A percentile compares a stretch with the other conserved stretches of the same genome.
phyloP scores from a whole-genome alignment of 2,888 invertebrate species.

The Pollenia griseotomentosa region DNA sequence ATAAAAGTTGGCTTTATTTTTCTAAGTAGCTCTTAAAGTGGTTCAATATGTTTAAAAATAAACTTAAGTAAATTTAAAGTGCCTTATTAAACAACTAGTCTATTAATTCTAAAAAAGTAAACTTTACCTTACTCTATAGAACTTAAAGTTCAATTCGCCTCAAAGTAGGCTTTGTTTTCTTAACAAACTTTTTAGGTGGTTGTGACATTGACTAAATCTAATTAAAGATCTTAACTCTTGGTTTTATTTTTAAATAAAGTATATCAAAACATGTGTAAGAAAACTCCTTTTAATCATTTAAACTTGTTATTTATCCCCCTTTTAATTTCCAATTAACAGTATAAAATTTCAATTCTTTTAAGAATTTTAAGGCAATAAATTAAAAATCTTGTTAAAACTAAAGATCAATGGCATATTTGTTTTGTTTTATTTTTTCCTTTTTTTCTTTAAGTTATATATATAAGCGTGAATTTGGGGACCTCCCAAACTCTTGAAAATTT shows the following conservation, averaged over 20 bases:
- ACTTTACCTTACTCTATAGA: too few relatives aligned
- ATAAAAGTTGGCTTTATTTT: too few relatives aligned
- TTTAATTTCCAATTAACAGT: background rate
- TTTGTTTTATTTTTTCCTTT: too few relatives aligned
- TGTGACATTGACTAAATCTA: background rate
- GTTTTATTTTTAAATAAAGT: background rate
- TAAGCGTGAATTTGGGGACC: slow-evolving; percentile 1
- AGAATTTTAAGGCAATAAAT: slow-evolving; percentile 62
- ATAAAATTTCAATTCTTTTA: slow-evolving; percentile 2
- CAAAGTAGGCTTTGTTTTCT: background rate
- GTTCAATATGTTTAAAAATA: too few relatives aligned
- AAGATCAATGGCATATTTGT: slow-evolving; percentile 75
- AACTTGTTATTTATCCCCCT: slow-evolving; percentile 28
- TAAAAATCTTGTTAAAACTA: slow-evolving; percentile 40
- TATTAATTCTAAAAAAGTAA: too few relatives aligned
- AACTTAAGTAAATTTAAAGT: too few relatives aligned
- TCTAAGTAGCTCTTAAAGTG: too few relatives aligned
- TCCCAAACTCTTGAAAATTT: too few relatives aligned
- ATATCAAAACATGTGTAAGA: background rate
- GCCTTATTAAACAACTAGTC: too few relatives aligned
- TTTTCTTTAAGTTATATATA: slow-evolving; percentile 49
- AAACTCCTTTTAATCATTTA: background rate
- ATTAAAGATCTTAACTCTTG: background rate
- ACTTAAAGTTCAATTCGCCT: background rate
- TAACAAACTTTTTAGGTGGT: too few relatives aligned